Evolutionary conservation across 1,140 invertebrate genomes (phyloP).

Genomic region (Zaprionus inermis): DNA sequence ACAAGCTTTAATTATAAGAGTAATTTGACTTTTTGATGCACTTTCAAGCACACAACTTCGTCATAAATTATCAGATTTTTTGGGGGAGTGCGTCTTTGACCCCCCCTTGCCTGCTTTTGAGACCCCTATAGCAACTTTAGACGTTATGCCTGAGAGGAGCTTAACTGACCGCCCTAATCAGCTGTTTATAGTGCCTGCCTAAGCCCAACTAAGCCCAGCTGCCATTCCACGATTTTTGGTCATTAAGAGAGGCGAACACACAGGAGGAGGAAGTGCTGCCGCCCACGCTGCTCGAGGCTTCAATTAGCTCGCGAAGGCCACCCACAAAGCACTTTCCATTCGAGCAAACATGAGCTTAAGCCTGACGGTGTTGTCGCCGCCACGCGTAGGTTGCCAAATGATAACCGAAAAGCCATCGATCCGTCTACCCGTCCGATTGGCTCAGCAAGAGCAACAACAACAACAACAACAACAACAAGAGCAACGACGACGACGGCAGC

Average conservation of each 20-base stretch:
- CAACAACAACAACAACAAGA: slow-evolving; percentile 43
- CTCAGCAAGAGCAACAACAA: slow-evolving; percentile 50
- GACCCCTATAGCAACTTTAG: too few relatives aligned
- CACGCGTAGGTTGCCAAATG: slow-evolving; percentile 73
- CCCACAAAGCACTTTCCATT: slow-evolving; percentile 63
- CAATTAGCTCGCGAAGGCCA: slow-evolving; percentile 44
- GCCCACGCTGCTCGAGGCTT: slow-evolving; percentile 37
- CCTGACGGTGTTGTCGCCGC: slow-evolving; percentile 59
- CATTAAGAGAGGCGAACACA: neutral
- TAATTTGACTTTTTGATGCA: too few relatives aligned
- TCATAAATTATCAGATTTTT: too few relatives aligned
- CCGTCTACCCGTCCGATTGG: slow-evolving; percentile 47
- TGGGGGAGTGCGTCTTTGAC: too few relatives aligned
- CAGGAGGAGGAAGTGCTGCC: neutral
- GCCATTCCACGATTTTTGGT: slow-evolving; percentile 15
- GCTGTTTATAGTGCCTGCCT: slow-evolving; percentile 1
- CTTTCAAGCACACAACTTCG: too few relatives aligned
- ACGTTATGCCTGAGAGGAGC: too few relatives aligned
- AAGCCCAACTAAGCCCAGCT: neutral
- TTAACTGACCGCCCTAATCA: neutral
- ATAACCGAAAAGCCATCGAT: slow-evolving; percentile 75
- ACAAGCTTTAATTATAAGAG: too few relatives aligned
- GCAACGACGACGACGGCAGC: slow-evolving; percentile 10
- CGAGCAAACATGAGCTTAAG: slow-evolving; percentile 35
- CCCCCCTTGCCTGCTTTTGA: too few relatives aligned